These are phyloP conservation scores for Pyrrhia umbra DNA, from an alignment of 2,888 invertebrate genomes.

Conservation along the genomic window DNA sequence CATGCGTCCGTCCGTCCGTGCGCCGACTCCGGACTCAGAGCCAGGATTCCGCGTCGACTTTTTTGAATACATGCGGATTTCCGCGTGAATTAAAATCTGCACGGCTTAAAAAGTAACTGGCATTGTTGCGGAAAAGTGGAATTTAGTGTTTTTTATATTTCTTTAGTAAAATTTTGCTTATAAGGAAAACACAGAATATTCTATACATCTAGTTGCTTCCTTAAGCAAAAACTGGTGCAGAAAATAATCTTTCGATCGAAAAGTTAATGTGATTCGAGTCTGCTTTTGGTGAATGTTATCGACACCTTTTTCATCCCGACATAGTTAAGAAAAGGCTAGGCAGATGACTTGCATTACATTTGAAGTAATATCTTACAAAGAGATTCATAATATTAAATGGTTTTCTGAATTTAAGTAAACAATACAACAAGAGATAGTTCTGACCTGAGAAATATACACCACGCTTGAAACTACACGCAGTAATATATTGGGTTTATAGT, in stretches of 20 bases:
- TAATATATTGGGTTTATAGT: conserved; percentile 21
- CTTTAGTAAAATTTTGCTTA: not conserved
- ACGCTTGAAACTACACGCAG: conserved; percentile 12
- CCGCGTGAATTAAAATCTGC: conserved; percentile 52
- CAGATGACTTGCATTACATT: too few relatives aligned
- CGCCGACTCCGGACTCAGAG: conserved; percentile 29
- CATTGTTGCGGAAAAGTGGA: not conserved
- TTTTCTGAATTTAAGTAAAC: too few relatives aligned
- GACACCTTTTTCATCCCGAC: too few relatives aligned
- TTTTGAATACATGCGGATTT: conserved; percentile 62
- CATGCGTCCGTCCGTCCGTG: conserved; percentile 43
- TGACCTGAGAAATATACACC: not conserved
- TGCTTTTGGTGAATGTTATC: too few relatives aligned
- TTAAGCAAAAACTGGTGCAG: too few relatives aligned
- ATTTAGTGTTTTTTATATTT: not conserved
- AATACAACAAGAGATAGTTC: not conserved
- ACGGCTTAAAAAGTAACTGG: conserved; percentile 42
- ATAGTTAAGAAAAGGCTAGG: too few relatives aligned
- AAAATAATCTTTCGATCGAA: too few relatives aligned
- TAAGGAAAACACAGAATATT: not conserved
- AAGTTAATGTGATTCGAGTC: too few relatives aligned
- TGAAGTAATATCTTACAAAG: too few relatives aligned
- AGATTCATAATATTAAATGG: too few relatives aligned
- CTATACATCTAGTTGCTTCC: too few relatives aligned
- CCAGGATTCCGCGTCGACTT: conserved; percentile 49